Conservation (phyloP, 2,888 invertebrate genomes). For the Labia minor region DNA sequence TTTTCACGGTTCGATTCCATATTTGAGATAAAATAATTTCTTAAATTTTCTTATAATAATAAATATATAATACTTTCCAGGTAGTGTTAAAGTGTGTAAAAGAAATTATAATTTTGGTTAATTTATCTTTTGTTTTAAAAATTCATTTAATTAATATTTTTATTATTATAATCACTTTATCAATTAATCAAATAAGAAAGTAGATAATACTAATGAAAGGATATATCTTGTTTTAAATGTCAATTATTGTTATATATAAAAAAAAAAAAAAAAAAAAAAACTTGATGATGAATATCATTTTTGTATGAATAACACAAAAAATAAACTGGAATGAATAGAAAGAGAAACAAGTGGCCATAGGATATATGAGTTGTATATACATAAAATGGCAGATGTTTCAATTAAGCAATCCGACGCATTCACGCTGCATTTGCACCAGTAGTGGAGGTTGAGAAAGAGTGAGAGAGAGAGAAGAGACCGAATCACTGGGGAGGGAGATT, state of each 20-base stretch:
- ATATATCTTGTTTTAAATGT: not conserved
- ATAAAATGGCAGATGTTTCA: conserved; percentile 2
- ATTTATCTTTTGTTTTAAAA: no score
- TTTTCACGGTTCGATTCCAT: no score
- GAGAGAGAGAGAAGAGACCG: no score
- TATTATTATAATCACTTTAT: not conserved
- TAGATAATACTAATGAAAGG: not conserved
- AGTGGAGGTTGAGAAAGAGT: not conserved
- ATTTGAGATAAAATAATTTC: no score
- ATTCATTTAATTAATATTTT: no score
- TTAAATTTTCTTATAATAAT: no score
- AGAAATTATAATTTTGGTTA: no score
- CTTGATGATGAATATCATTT: not conserved
- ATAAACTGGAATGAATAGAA: not conserved
- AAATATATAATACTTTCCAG: no score
- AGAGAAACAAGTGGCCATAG: conserved; percentile 8
- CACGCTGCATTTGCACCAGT: conserved; percentile 7
- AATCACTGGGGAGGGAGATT: no score
- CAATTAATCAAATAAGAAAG: not conserved
- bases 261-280: not conserved
- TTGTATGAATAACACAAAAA: not conserved
- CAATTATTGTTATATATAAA: not conserved
- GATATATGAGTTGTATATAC: not conserved
- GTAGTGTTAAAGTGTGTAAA: no score
- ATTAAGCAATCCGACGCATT: conserved; percentile 5